Percentiles rank a stretch among this genome's conserved stretches.
Evolutionary conservation across 2,113 vertebrate species (phyloP).

Genomic region (Eira barbara): DNA sequence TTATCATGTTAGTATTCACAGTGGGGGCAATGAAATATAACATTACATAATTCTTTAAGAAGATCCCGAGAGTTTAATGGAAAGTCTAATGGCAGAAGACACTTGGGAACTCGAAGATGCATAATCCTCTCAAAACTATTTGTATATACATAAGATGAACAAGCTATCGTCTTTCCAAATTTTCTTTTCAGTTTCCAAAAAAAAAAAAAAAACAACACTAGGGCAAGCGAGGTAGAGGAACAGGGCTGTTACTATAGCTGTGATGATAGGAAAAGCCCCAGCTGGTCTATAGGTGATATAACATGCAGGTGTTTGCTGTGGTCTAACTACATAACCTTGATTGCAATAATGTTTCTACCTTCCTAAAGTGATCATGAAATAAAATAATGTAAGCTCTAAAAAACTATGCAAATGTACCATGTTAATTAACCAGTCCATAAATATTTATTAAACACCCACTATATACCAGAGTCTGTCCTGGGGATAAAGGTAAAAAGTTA

Average conservation of each 20-base stretch:
- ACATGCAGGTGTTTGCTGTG: not conserved
- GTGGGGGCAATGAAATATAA: not conserved
- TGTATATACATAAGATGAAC: not conserved
- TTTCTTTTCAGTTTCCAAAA: not conserved
- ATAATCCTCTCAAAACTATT: not conserved
- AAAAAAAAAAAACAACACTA: not conserved
- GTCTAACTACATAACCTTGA: not conserved
- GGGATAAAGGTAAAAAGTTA: not conserved
- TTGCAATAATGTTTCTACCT: not conserved
- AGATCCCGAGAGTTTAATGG: not conserved
- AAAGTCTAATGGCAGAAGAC: not conserved
- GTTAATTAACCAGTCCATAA: not conserved
- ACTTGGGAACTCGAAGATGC: not conserved
- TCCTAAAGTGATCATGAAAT: not conserved
- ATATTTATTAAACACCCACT: not conserved
- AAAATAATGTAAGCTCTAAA: not conserved
- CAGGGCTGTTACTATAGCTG: not conserved
- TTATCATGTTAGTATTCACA: constrained; percentile 30
- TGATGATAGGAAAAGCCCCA: not conserved
- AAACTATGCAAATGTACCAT: not conserved
- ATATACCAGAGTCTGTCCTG: not conserved
- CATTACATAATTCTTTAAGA: constrained; percentile 14
- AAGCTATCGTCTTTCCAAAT: not conserved
- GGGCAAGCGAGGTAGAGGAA: not conserved
- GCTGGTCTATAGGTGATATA: not conserved